Base-by-base conservation (phyloP, 2,113 vertebrate species). In the Origma solitaria region DNA sequence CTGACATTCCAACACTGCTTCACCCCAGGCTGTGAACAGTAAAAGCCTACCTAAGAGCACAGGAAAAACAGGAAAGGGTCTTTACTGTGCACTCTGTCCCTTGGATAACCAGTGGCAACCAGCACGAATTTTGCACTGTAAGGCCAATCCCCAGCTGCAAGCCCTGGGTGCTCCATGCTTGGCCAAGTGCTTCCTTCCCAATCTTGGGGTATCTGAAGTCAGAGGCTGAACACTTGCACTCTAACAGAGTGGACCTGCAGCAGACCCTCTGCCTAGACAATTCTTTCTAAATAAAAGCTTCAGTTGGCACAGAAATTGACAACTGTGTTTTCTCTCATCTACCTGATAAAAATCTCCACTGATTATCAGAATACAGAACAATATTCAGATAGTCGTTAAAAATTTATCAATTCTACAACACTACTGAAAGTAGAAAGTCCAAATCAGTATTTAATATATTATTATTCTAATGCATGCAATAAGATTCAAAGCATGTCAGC, bases 81-180 rank as follows among this genome's bases (percentile, higher is more conserved):
- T 30, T 60, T 40, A 23, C 1, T 10, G 16, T 24, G 42, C 4
- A 0, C 23, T 56, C 61, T 37, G 23, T 6, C 20, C 19, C 28
- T 28, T 20, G 25, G 31, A 28, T 8, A 31, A 61, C 3, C 18
- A 6, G 31, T 8, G 13, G 20, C 31, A 25, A 66, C 2, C 23
- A 24, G 16, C 18, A 54, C 0, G 5, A 37, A 45, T 18, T 80
- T 18, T 49, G 28, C 15, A 37, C 27, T 1, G 0, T 0, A 13
- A 83, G 47, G 24, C 14, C 15, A 4, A 24, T 33, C 19, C 66
- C 47, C 73, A 82, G 50, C 16, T 47, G 19, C 72, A 79, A 35
- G 18, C 23, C 30, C 64, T 38, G 45, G 49, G 25, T 49, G 44
- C 49, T 87, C 33, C 25, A 2, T 3, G 7, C 31, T 9, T 1